Evolutionary conservation across 2,113 vertebrate species (phyloP).

Genomic region (Calidris pugnax): DNA sequence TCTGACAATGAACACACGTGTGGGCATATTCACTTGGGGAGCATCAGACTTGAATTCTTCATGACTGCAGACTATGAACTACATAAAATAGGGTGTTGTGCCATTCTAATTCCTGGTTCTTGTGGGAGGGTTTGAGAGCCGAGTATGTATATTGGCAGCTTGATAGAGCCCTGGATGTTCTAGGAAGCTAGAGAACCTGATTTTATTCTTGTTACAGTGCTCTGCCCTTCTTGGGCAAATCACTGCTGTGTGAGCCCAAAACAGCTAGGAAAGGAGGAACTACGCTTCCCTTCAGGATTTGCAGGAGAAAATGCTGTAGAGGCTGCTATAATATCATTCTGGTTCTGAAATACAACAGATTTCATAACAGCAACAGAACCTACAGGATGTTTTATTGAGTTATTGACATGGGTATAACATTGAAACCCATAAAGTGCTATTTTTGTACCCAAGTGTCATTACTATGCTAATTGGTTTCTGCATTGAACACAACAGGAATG

Average conservation of each 20-base stretch:
- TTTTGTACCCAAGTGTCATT: conserved; percentile 36
- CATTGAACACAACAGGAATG: neutral
- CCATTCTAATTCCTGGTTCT: neutral
- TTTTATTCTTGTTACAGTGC: neutral
- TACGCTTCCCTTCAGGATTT: neutral
- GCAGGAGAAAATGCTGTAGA: neutral
- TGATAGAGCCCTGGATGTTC: neutral
- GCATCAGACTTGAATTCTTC: neutral
- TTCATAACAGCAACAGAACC: neutral
- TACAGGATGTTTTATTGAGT: conserved; percentile 25
- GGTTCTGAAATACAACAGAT: neutral
- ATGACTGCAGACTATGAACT: neutral
- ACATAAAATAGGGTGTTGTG: neutral
- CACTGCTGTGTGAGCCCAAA: neutral
- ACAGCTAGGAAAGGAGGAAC: neutral
- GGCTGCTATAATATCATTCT: neutral
- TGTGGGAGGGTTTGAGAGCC: neutral
- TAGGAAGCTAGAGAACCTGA: neutral
- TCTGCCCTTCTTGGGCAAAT: neutral
- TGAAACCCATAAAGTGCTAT: conserved; percentile 35
- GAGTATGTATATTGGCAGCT: neutral
- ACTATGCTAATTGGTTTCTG: conserved; percentile 36
- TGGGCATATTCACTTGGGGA: neutral
- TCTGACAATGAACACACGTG: rapidly evolving
- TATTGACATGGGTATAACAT: conserved; percentile 5